Percentiles rank a stretch among this genome's conserved stretches.
Conservation (phyloP, 2,888 invertebrate species). For the Anthrax anthrax region DNA sequence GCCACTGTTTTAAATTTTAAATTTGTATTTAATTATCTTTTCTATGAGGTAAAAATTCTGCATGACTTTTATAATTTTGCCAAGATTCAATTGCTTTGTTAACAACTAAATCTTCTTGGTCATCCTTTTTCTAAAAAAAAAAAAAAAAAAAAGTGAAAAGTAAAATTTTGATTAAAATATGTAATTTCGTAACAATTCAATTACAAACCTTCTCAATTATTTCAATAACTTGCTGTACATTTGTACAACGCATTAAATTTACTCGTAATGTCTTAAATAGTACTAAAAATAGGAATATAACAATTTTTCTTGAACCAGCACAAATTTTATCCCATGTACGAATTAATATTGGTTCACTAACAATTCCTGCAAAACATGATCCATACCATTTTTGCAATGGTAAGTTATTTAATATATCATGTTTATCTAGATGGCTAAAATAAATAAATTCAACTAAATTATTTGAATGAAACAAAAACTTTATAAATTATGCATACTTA, state of each 20-base stretch:
- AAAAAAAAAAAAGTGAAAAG: conserved; percentile 8
- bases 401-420: conserved; percentile 46
- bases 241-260: conserved; percentile 47
- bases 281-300: conserved; percentile 63
- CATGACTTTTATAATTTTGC: conserved; percentile 58
- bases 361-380: conserved; percentile 66
- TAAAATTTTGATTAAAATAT: conserved; percentile 1
- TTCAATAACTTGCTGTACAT: conserved; percentile 44
- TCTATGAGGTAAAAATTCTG: conserved; percentile 23
- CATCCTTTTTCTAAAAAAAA: conserved; percentile 48
- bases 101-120: conserved; percentile 61
- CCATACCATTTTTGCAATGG: conserved; percentile 68
- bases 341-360: conserved; percentile 60
- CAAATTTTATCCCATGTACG: conserved; percentile 84
- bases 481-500: conserved; percentile 34
- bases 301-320: conserved; percentile 69
- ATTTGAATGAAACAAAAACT: background rate
- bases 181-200: background rate
- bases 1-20: no score
- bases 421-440: conserved; percentile 48
- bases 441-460: conserved; percentile 11
- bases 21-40: conserved; percentile 5
- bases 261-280: conserved; percentile 55
- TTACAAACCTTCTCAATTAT: conserved; percentile 50
- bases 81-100: conserved; percentile 76